Conservation (phyloP, 2,797 vertebrate genomes). For the Rhynchonycteris naso region DNA sequence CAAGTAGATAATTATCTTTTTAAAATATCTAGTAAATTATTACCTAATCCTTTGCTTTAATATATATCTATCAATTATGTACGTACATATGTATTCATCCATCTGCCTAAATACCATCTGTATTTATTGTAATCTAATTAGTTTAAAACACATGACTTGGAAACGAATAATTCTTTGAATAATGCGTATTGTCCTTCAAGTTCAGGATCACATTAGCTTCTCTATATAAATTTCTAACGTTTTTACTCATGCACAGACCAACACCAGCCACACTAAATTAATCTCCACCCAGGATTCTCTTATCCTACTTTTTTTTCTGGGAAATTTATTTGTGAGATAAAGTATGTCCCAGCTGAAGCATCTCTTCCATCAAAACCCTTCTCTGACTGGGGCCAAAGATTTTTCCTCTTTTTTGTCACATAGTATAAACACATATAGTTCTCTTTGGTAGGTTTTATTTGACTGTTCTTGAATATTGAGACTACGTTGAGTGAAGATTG, state of each 20-base stretch:
- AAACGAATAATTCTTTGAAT: neutral
- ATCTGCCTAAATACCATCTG: neutral
- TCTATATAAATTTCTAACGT: neutral
- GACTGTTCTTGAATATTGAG: neutral
- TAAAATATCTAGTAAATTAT: neutral
- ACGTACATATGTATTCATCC: neutral
- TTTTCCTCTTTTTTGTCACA: neutral
- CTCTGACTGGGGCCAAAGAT: neutral
- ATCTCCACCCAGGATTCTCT: neutral
- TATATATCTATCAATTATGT: neutral
- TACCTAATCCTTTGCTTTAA: neutral
- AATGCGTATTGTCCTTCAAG: neutral
- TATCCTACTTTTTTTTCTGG: neutral
- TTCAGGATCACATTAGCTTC: neutral
- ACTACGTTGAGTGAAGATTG: neutral
- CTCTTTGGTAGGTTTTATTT: neutral
- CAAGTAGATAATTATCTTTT: neutral
- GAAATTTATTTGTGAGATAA: neutral
- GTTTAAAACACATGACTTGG: neutral
- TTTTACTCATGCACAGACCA: neutral
- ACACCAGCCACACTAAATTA: neutral
- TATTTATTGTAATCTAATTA: neutral
- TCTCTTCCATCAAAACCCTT: neutral
- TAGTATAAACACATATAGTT: neutral
- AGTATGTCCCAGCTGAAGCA: neutral